phyloP scores from a whole-genome alignment of 2,888 invertebrate genomes.

The Nebria salina region DNA sequence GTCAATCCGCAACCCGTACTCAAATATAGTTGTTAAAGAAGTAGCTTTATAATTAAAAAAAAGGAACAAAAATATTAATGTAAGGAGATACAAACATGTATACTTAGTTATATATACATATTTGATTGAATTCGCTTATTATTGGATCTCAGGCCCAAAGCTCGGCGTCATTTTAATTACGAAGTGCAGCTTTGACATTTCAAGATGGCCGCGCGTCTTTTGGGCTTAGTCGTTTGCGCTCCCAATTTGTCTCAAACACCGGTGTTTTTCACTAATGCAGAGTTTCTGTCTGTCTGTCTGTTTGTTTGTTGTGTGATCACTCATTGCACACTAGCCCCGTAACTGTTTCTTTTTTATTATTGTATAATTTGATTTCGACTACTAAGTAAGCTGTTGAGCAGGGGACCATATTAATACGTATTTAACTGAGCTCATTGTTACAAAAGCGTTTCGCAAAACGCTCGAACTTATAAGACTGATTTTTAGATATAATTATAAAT shows the following conservation, averaged over 20 bases:
- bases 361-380: not conserved
- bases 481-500: slow-evolving; percentile 39
- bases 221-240: not conserved
- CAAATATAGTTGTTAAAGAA: slow-evolving; percentile 50
- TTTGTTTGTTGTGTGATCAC: slow-evolving; percentile 39
- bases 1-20: slow-evolving; percentile 59
- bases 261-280: slow-evolving; percentile 12
- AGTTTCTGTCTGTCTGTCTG: slow-evolving; percentile 40
- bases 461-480: slow-evolving; percentile 44
- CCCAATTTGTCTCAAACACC: not conserved
- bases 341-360: not conserved
- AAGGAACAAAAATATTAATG: slow-evolving; percentile 11
- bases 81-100: not conserved
- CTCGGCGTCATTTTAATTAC: not conserved
- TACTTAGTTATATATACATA: not conserved
- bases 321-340: not conserved
- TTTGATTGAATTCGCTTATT: slow-evolving; percentile 1
- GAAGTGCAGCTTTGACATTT: not conserved
- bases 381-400: slow-evolving; percentile 41
- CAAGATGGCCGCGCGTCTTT: not conserved
- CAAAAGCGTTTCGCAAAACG: slow-evolving; percentile 28
- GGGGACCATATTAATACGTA: slow-evolving; percentile 42
- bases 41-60: slow-evolving; percentile 30
- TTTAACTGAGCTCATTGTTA: slow-evolving; percentile 42
- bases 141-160: slow-evolving; percentile 1